Conservation (phyloP, 2,113 vertebrate species). For the Monopterus albus region DNA sequence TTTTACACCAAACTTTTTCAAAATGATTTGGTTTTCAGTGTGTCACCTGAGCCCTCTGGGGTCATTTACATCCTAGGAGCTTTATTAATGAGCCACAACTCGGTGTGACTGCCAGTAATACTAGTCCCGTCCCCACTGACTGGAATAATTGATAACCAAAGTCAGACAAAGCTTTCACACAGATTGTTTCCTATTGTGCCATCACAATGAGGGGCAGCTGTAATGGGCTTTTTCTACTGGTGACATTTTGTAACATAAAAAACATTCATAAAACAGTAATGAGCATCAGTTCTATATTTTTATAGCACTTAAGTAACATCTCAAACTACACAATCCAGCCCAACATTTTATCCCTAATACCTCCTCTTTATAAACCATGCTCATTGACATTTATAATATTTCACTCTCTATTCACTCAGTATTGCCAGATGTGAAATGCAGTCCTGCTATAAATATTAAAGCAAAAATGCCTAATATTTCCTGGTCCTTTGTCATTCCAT, state of each 20-base stretch:
- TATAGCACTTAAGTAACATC: background rate
- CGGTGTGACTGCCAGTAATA: conserved; percentile 5
- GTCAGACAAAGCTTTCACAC: background rate
- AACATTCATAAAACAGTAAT: background rate
- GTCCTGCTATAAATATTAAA: too few species aligned
- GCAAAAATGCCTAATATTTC: too few species aligned
- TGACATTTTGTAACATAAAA: background rate
- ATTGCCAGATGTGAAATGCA: background rate
- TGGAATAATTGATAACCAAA: conserved; percentile 19
- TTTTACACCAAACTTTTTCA: background rate
- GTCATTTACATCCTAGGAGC: conserved; percentile 2
- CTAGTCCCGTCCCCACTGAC: background rate
- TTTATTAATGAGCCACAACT: conserved; percentile 17
- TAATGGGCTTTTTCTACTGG: background rate
- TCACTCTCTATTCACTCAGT: background rate
- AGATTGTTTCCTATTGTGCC: too few species aligned
- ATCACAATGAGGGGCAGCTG: background rate
- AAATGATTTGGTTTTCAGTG: background rate
- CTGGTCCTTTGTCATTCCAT: too few species aligned
- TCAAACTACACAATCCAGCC: background rate
- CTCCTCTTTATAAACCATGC: background rate
- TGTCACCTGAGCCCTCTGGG: background rate
- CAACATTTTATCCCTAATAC: background rate
- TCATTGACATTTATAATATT: background rate
- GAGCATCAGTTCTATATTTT: background rate